Evolutionary conservation across 2,797 vertebrate genomes (phyloP), one percentile per base, ranked within the genome.

Genomic region (Melopsittacus undulatus): DNA sequence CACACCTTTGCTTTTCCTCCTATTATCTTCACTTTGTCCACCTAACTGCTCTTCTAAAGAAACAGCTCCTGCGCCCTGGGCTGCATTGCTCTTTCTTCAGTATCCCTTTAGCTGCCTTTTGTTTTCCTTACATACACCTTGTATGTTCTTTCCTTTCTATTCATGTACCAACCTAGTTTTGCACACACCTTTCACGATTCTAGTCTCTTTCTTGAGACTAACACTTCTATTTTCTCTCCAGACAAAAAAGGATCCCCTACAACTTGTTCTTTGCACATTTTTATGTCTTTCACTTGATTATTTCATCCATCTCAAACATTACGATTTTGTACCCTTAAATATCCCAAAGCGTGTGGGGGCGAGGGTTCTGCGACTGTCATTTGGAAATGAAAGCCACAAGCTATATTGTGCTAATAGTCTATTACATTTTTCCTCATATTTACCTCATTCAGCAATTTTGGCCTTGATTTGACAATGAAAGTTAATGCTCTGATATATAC

Each of bases 401-500:
- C 90, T 76, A 38, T 66, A 34, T 10, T 51, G 69, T 84, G 67
- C 45, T 76, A 87, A 95, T 91, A 89, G 84, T 13, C 78, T 84
- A 48, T 79, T 61, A 43, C 84, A 46, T 32, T 81, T 76, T 75
- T 83, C 63, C 74, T 88, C 70, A 4, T 78, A 62, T 88, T 88
- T 91, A 93, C 88, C 86, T 78, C 92, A n/a, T 78, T 95, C 92
- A 87, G 67, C 93, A 93, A 51, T 69, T 94, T 84, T 74, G 13
- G 1, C 17, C 76, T 88, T 69, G 90, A 69, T 94, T 88, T 82
- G 74, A 95, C 93, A 90, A 87, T 92, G 93, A 63, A 89, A 97
- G 77, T 92, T 95, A 93, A 96, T 92, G 95, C 88, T 84, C 90
- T 95, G 96, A 69, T 63, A 76, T 64, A 90, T 20, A 85, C 26